Evolutionary conservation across 2,888 invertebrate species (phyloP).

Genomic region (Macrosoma leucophasiata): DNA sequence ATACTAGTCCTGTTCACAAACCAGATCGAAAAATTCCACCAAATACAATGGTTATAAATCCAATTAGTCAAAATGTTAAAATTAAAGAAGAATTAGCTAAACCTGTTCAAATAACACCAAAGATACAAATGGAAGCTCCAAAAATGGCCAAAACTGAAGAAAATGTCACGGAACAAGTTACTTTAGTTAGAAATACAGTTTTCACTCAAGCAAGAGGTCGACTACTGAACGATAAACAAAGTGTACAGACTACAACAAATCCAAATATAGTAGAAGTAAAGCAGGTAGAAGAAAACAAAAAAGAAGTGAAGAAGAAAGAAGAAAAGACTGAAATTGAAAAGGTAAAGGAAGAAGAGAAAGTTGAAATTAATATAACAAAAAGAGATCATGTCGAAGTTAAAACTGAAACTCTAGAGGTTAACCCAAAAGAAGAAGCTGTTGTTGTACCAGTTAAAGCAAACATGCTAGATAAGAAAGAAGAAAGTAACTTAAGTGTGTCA

Average conservation of each 20-base stretch:
- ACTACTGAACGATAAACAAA: slow-evolving; percentile 44
- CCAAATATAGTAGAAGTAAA: slow-evolving; percentile 8
- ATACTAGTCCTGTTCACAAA: slow-evolving; percentile 36
- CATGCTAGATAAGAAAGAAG: too few relatives aligned
- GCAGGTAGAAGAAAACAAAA: slow-evolving; percentile 15
- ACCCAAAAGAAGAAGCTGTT: slow-evolving; percentile 19
- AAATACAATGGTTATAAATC: slow-evolving; percentile 26
- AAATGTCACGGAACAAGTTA: slow-evolving; percentile 26
- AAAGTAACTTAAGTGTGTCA: slow-evolving; percentile 29
- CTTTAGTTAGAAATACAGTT: slow-evolving; percentile 59
- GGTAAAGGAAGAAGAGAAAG: slow-evolving; percentile 17
- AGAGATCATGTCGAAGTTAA: slow-evolving; percentile 8
- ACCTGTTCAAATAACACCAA: slow-evolving; percentile 13
- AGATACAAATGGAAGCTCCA: slow-evolving; percentile 4
- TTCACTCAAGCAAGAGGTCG: slow-evolving; percentile 59
- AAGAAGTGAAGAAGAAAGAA: slow-evolving; percentile 12
- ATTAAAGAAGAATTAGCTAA: slow-evolving; percentile 25
- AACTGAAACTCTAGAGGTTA: slow-evolving; percentile 16
- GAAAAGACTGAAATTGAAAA: slow-evolving; percentile 13
- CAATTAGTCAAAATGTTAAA: slow-evolving; percentile 24
- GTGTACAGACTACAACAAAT: slow-evolving; percentile 15
- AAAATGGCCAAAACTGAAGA: slow-evolving; percentile 3
- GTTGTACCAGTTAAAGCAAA: slow-evolving; percentile 19
- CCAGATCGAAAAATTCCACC: slow-evolving; percentile 25
- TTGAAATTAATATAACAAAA: slow-evolving; percentile 11